These are phyloP conservation scores for Rhagoletis pomonella DNA, from an alignment of 1,140 invertebrate genomes.

Conservation along the genomic window DNA sequence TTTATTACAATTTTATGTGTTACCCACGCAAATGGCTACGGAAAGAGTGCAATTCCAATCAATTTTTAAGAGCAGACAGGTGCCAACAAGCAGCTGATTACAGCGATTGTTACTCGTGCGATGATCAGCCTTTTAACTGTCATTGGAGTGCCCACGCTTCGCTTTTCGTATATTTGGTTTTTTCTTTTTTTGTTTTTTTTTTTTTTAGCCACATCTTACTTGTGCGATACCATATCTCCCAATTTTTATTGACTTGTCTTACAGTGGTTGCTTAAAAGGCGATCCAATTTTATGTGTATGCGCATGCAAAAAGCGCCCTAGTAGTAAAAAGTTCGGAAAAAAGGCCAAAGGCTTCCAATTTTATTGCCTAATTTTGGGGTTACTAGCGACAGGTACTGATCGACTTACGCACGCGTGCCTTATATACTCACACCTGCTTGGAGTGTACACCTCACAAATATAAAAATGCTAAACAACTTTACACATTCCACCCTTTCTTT, in stretches of 20 bases:
- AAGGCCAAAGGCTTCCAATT: not conserved
- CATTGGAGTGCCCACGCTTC: not conserved
- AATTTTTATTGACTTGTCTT: not conserved
- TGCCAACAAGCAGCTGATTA: slow-evolving; percentile 29
- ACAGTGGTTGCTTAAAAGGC: too few species aligned
- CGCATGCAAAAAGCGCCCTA: too few species aligned
- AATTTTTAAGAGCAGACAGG: slow-evolving; percentile 44
- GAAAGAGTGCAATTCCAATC: not conserved
- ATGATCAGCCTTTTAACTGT: not conserved
- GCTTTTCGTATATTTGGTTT: not conserved
- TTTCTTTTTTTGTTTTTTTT: too few species aligned
- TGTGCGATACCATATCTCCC: not conserved
- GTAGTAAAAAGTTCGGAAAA: not conserved
- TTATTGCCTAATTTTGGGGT: not conserved
- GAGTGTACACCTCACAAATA: not conserved
- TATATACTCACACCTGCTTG: not conserved
- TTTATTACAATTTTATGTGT: not conserved
- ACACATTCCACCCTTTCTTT: too few species aligned
- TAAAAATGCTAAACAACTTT: too few species aligned
- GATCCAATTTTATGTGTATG: not conserved
- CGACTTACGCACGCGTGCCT: not conserved
- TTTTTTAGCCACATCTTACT: not conserved
- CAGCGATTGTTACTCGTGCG: not conserved
- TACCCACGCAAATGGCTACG: too few species aligned
- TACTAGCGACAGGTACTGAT: not conserved